Conservation (phyloP, 2,888 invertebrate species). For the Electrophaes corylata region DNA sequence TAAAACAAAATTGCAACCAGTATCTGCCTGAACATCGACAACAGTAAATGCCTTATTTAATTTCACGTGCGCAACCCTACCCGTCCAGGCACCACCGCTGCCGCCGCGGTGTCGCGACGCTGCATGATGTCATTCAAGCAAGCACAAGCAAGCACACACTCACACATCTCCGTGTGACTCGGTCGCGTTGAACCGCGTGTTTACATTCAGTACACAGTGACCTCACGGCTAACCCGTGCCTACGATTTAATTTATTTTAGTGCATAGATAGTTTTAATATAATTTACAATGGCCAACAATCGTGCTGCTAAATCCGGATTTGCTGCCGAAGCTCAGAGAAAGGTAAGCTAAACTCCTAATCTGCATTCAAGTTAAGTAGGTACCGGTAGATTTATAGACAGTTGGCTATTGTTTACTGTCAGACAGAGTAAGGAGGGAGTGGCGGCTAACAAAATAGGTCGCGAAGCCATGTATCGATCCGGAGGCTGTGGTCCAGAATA, state of each 20-base stretch:
- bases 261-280: slow-evolving; percentile 60
- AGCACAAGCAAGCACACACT: slow-evolving; percentile 60
- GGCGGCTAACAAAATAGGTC: slow-evolving; percentile 51
- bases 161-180: slow-evolving; percentile 65
- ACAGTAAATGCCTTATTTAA: slow-evolving; percentile 24
- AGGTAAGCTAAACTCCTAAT: slow-evolving; percentile 86
- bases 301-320: slow-evolving; percentile 96
- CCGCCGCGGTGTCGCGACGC: slow-evolving; percentile 47
- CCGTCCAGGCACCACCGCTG: slow-evolving; percentile 30
- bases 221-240: slow-evolving; percentile 70
- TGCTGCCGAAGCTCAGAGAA: slow-evolving; percentile 97
- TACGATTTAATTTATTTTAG: slow-evolving; percentile 73
- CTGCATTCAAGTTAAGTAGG: slow-evolving; percentile 20
- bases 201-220: slow-evolving; percentile 77
- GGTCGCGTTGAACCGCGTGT: slow-evolving; percentile 62
- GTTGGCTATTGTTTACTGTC: slow-evolving; percentile 1
- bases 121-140: slow-evolving; percentile 79
- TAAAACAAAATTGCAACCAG: neutral
- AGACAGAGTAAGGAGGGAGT: slow-evolving; percentile 40
- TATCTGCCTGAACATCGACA: neutral
- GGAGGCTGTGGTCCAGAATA: slow-evolving; percentile 76
- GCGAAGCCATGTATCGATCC: slow-evolving; percentile 71
- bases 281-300: slow-evolving; percentile 89
- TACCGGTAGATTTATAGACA: slow-evolving; percentile 17
- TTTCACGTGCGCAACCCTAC: slow-evolving; percentile 36